These are phyloP conservation scores for Drosophila nigricruria DNA, from an alignment of 2,888 invertebrate genomes.

Conservation along the genomic window DNA sequence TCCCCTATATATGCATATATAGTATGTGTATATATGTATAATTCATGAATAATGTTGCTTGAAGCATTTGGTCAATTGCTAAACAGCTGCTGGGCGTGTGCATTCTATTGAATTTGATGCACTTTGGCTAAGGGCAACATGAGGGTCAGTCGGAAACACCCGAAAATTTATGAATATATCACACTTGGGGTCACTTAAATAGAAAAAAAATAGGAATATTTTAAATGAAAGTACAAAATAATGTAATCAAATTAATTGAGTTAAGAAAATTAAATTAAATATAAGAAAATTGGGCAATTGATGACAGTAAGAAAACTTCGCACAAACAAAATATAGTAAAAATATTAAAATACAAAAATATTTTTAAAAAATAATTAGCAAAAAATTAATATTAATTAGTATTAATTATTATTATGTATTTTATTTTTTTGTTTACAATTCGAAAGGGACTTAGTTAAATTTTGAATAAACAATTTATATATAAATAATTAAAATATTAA, in stretches of 20 bases:
- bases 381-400: no score
- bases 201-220: not conserved
- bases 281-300: not conserved
- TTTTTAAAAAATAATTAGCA: no score
- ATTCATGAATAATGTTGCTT: conserved; percentile 17
- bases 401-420: no score
- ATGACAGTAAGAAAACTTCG: not conserved
- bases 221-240: not conserved
- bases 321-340: not conserved
- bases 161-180: conserved; percentile 30
- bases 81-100: conserved; percentile 24
- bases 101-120: conserved; percentile 32
- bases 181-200: not conserved
- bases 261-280: not conserved
- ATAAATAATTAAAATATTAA: no score
- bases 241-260: conserved; percentile 2
- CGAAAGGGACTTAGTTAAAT: no score
- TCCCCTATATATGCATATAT: conserved; percentile 31
- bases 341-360: not conserved
- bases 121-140: conserved; percentile 31
- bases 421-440: no score
- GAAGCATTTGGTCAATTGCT: conserved; percentile 27
- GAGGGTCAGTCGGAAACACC: conserved; percentile 52
- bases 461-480: no score
- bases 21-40: not conserved